Conservation (phyloP, 2,888 invertebrate species). For the Erpobdella octoculata region DNA sequence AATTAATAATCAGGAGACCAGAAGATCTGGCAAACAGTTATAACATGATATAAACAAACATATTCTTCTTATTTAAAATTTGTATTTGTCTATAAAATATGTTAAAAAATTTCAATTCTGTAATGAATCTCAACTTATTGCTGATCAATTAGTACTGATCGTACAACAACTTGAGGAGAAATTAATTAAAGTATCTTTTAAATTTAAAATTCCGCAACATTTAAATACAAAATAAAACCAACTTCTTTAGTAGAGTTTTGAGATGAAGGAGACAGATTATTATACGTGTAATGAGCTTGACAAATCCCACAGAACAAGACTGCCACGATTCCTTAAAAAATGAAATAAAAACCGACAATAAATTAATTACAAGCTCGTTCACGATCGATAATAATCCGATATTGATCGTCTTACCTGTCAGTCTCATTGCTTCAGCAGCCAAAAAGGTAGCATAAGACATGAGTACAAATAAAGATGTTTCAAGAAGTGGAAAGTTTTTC, state of each 20-base stretch:
- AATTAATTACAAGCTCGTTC: not conserved
- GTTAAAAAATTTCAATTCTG: too few relatives aligned
- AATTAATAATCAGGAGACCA: too few relatives aligned
- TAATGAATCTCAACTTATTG: too few relatives aligned
- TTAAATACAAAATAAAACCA: not conserved
- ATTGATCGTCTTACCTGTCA: slow-evolving; percentile 87
- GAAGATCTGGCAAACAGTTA: too few relatives aligned
- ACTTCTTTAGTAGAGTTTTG: slow-evolving; percentile 75
- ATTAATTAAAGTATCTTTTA: not conserved
- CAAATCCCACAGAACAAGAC: slow-evolving; percentile 97
- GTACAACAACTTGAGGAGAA: too few relatives aligned
- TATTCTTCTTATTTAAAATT: too few relatives aligned
- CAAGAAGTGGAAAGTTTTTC: slow-evolving; percentile 84
- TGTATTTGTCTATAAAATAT: too few relatives aligned
- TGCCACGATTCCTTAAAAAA: slow-evolving; percentile 68
- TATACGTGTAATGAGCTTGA: slow-evolving; percentile 97
- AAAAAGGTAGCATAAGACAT: slow-evolving; percentile 97
- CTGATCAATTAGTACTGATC: too few relatives aligned
- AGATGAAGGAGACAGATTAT: slow-evolving; percentile 81
- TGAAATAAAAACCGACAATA: not conserved
- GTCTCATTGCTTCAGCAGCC: slow-evolving; percentile 85
- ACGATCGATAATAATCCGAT: not conserved
- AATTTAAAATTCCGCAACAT: not conserved
- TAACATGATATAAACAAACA: too few relatives aligned
- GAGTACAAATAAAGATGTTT: slow-evolving; percentile 89